These are phyloP conservation scores for Lymantria monacha DNA, from an alignment of 2,888 invertebrate species.

Conservation along the genomic window DNA sequence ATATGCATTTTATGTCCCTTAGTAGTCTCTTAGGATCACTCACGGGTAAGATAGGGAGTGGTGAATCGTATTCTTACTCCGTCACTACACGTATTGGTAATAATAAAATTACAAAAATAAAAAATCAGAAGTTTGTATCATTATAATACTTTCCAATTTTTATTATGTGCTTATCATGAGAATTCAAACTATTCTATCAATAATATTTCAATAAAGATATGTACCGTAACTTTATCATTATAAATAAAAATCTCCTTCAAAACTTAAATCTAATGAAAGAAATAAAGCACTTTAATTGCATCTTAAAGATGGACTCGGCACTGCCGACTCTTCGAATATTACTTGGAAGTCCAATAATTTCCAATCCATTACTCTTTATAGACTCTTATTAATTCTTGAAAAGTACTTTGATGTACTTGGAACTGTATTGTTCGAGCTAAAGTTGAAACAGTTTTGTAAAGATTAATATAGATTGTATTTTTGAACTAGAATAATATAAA, in stretches of 20 bases:
- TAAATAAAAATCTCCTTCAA: constrained; percentile 49
- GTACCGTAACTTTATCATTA: constrained; percentile 37
- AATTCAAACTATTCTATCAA: no score
- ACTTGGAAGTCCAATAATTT: constrained; percentile 36
- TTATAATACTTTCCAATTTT: no score
- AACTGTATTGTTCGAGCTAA: constrained; percentile 26
- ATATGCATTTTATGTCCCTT: no score
- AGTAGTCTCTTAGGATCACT: no score
- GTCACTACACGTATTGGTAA: no score
- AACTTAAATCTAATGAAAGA: constrained; percentile 59
- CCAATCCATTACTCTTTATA: constrained; percentile 47
- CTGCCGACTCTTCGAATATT: constrained; percentile 29
- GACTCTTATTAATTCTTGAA: constrained; percentile 39
- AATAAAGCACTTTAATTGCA: constrained; percentile 63
- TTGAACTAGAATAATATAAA: not conserved
- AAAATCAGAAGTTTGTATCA: no score
- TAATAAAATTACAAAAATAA: no score
- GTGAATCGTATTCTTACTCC: no score
- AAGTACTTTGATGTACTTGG: constrained; percentile 25
- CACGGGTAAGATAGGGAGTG: no score
- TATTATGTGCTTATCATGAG: no score
- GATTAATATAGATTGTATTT: constrained; percentile 1
- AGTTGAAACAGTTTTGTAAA: constrained; percentile 13
- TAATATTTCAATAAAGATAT: constrained; percentile 26
- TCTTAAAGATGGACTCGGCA: constrained; percentile 48